Conservation (phyloP, 1,140 invertebrate species). For the Pseudomyrmex sp. region DNA sequence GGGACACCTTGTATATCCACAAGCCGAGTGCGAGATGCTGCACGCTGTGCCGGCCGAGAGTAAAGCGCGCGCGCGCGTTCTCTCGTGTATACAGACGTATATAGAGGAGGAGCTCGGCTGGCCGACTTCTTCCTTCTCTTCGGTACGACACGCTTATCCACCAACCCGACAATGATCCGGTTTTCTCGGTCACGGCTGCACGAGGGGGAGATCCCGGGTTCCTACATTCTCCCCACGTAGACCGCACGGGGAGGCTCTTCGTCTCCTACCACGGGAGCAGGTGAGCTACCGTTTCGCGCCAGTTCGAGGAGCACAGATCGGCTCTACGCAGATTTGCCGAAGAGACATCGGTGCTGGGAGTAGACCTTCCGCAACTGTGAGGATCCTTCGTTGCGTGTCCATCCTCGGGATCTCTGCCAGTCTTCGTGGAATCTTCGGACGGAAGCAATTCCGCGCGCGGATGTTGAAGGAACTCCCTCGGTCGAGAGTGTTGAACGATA, state of each 20-base stretch:
- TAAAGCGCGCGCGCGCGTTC: slow-evolving; percentile 36
- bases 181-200: slow-evolving; percentile 77
- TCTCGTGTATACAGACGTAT: slow-evolving; percentile 13
- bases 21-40: slow-evolving; percentile 29
- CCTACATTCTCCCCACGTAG: slow-evolving; percentile 75
- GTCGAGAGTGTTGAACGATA: slow-evolving; percentile 36
- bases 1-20: slow-evolving; percentile 4
- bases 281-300: slow-evolving; percentile 50
- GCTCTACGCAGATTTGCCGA: slow-evolving; percentile 5
- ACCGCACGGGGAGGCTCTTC: slow-evolving; percentile 41
- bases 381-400: neutral
- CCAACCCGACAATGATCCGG: slow-evolving; percentile 53
- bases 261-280: slow-evolving; percentile 55
- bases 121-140: slow-evolving; percentile 75
- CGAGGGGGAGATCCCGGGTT: slow-evolving; percentile 65
- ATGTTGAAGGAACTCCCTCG: neutral
- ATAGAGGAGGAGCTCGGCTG: slow-evolving; percentile 64
- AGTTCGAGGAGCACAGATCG: slow-evolving; percentile 45
- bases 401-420: neutral
- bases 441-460: neutral
- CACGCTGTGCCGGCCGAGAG: slow-evolving; percentile 47
- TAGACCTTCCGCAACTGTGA: neutral
- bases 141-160: slow-evolving; percentile 66
- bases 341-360: slow-evolving; percentile 4
- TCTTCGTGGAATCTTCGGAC: neutral